Evolutionary conservation across 1,140 invertebrate species (phyloP).

Genomic region (Chrysomallon squamiferum): DNA sequence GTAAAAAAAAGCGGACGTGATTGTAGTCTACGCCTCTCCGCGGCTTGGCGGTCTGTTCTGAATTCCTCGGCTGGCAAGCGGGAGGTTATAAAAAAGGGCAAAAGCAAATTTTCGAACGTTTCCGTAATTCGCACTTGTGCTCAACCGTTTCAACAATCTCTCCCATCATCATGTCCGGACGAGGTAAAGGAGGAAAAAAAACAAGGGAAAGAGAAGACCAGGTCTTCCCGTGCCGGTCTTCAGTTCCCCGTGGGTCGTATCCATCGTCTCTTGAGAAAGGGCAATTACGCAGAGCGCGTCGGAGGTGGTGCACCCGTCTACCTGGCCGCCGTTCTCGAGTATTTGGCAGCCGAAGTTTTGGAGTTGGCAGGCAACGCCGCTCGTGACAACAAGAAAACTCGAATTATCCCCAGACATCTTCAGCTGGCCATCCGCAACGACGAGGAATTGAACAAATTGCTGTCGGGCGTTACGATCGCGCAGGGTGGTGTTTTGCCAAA

Average conservation of each 20-base stretch:
- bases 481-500: conserved; percentile 63
- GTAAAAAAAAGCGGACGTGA: no score
- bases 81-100: no score
- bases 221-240: conserved; percentile 61
- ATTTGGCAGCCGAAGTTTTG: conserved; percentile 64
- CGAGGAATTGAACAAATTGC: conserved; percentile 62
- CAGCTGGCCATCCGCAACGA: conserved; percentile 62
- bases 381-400: conserved; percentile 67
- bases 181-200: conserved; percentile 66
- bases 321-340: conserved; percentile 61
- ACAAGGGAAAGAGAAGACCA: conserved; percentile 66
- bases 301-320: conserved; percentile 60
- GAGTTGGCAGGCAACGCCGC: conserved; percentile 80
- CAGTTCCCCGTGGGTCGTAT: conserved; percentile 63
- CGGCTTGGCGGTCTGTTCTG: no score
- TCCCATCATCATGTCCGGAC: conserved; percentile 46
- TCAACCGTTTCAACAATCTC: neutral
- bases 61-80: no score
- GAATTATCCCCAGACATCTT: conserved; percentile 58
- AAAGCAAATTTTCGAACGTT: no score
- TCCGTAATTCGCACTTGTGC: no score
- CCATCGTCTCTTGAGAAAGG: conserved; percentile 59
- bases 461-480: conserved; percentile 60
- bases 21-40: no score
- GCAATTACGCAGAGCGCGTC: conserved; percentile 56